Evolutionary conservation across 2,888 invertebrate genomes (phyloP), one percentile per base, ranked within the genome.

Genomic region (Philereme transversata): DNA sequence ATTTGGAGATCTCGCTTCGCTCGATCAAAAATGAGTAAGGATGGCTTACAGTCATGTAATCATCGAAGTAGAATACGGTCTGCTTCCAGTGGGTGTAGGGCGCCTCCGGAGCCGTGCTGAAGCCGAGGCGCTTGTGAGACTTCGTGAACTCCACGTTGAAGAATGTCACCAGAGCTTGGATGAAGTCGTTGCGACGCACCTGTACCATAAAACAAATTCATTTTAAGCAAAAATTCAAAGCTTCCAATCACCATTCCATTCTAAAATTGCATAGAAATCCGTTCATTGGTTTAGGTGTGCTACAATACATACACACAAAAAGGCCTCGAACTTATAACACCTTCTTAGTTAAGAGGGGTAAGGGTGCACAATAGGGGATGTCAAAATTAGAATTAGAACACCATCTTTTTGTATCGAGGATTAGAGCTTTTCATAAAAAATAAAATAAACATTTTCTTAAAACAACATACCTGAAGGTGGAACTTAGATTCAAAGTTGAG

Each of bases 81-180:
- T 99, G 99, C 87, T 99, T 99, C 99, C 99, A 99, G 88, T 99
- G 99, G 33, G 99, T 99, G 90, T 99, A 99, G 38, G 97, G 97
- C 0, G 98, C 97, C 83, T 99, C 99, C 0, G 99, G 99, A 0
- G 98, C 98, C 60, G 99, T 99, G 78, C 99, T 99, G 92, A 99
- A 99, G 34, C 99, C 99, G 69, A 98, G 97, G 59, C 98, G 95
- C 93, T 99, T 99, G 94, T 99, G 99, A 76, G 99, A 99, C 93
- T 99, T 99, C 43, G 99, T 98, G 93, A 99, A 99, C 92, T 99
- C 99, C 73, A 99, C 98, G 81, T 98, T 99, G 93, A 99, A 99
- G 93, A 98, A 99, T 33, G 99, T 99, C 71, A 99, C 99, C 76
- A 99, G 93, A 0, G 99, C 99, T 83, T 99, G 99, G 64, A 99